Percentiles rank a stretch among this genome's conserved stretches.
Conservation (phyloP, 2,113 vertebrate genomes). For the Plecotus auritus region DNA sequence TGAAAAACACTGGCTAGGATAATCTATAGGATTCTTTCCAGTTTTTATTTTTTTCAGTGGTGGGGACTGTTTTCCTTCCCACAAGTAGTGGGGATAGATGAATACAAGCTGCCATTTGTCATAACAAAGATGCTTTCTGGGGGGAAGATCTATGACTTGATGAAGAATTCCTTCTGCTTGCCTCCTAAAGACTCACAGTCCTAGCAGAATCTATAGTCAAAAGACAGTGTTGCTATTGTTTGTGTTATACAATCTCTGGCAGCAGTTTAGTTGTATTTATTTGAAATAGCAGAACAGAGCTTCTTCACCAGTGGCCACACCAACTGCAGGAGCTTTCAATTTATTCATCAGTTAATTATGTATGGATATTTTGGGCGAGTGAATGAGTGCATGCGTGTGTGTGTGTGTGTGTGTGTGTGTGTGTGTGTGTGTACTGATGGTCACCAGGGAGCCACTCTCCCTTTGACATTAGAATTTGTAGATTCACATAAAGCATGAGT, state of each 20-base stretch:
- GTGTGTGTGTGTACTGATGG: background rate
- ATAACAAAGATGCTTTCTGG: conserved; percentile 52
- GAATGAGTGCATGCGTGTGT: background rate
- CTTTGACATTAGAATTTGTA: background rate
- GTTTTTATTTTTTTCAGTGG: background rate
- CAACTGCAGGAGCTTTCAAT: background rate
- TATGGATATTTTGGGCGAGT: background rate
- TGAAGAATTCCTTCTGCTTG: conserved; percentile 42
- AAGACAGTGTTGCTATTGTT: conserved; percentile 40
- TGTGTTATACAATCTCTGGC: background rate
- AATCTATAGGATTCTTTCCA: background rate
- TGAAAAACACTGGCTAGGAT: background rate
- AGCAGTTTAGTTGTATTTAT: conserved; percentile 40
- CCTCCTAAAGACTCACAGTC: conserved; percentile 1
- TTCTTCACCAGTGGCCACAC: conserved; percentile 21
- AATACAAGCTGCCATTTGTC: conserved; percentile 43
- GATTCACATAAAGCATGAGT: background rate
- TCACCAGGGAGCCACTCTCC: background rate
- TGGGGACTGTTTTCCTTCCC: background rate
- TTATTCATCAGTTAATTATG: background rate
- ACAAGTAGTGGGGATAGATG: background rate
- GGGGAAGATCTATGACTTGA: background rate
- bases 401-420: background rate
- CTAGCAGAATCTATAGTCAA: background rate
- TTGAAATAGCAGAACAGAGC: conserved; percentile 36